Evolutionary conservation across 2,888 invertebrate genomes (phyloP).

Genomic region (Bedellia somnulentella): DNA sequence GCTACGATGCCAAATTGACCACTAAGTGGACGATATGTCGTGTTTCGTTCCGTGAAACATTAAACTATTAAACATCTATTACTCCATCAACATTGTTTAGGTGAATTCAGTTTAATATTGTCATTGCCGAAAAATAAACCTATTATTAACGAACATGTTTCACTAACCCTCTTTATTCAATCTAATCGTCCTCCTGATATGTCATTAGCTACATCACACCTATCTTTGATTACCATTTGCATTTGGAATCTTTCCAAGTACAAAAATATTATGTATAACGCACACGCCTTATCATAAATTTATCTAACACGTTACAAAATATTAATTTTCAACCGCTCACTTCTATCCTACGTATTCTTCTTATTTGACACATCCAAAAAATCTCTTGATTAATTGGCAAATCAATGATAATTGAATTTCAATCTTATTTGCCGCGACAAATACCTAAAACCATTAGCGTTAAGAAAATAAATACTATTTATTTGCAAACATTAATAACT

Average conservation of each 20-base stretch:
- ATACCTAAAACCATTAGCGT: conserved; percentile 5
- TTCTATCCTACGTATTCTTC: no score
- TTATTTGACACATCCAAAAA: no score
- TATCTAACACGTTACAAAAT: conserved; percentile 34
- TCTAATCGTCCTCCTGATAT: conserved; percentile 34
- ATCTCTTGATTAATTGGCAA: no score
- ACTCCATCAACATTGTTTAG: conserved; percentile 41
- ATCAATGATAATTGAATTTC: no score
- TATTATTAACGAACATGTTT: conserved; percentile 19
- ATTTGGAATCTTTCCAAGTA: conserved; percentile 58
- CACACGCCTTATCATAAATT: conserved; percentile 45
- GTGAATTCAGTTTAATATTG: conserved; percentile 32
- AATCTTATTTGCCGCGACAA: no score
- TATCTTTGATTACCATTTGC: conserved; percentile 25
- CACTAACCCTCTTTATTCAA: conserved; percentile 32
- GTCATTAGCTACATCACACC: conserved; percentile 47
- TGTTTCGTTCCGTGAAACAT: conserved; percentile 31
- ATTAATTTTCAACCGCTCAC: conserved; percentile 7
- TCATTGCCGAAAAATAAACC: conserved; percentile 37
- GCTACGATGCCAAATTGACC: conserved; percentile 31
- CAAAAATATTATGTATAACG: conserved; percentile 42
- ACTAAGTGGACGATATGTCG: conserved; percentile 54
- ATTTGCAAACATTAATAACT: conserved; percentile 52
- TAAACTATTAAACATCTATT: conserved; percentile 51
- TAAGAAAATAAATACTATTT: conserved; percentile 53